Conservation (phyloP, 2,113 vertebrate species). For the Octodon degus region DNA sequence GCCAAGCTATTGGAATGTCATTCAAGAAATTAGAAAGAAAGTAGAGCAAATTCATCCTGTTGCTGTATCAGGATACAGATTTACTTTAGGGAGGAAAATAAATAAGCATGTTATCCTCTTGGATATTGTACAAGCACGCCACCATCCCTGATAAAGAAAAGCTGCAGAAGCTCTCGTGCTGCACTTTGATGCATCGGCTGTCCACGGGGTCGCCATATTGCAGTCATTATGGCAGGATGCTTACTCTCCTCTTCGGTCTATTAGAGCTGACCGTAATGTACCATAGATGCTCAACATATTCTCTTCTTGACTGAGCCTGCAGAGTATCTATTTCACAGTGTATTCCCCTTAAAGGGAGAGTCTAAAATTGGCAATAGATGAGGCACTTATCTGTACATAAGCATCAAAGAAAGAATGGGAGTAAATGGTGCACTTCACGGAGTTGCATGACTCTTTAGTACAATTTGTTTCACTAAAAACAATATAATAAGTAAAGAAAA, state of each 20-base stretch:
- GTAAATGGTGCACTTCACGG: constrained; percentile 79
- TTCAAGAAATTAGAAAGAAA: not conserved
- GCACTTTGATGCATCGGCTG: constrained; percentile 58
- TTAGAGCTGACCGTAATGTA: constrained; percentile 79
- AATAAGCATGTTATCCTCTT: not conserved
- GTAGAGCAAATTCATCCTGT: not conserved
- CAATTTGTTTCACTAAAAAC: constrained; percentile 68
- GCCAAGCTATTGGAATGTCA: not conserved
- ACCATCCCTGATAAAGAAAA: constrained; percentile 71
- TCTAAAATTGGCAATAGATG: constrained; percentile 71
- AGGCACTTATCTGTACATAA: constrained; percentile 78
- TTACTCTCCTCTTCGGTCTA: constrained; percentile 64
- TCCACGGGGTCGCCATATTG: constrained; percentile 73
- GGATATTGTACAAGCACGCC: not conserved
- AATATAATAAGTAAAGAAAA: not conserved
- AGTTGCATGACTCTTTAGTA: constrained; percentile 73
- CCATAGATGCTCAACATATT: constrained; percentile 77
- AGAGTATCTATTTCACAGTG: constrained; percentile 82
- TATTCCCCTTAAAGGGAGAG: constrained; percentile 81
- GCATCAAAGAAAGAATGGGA: constrained; percentile 69
- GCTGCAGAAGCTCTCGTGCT: constrained; percentile 71
- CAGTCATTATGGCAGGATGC: constrained; percentile 67
- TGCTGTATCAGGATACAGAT: not conserved
- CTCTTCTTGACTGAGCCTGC: constrained; percentile 79
- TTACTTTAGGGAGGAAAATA: not conserved